Percentiles rank a stretch among this genome's conserved stretches.
These are phyloP conservation scores for Macropus fuliginosus DNA, from an alignment of 2,797 vertebrate species.

Conservation along the genomic window DNA sequence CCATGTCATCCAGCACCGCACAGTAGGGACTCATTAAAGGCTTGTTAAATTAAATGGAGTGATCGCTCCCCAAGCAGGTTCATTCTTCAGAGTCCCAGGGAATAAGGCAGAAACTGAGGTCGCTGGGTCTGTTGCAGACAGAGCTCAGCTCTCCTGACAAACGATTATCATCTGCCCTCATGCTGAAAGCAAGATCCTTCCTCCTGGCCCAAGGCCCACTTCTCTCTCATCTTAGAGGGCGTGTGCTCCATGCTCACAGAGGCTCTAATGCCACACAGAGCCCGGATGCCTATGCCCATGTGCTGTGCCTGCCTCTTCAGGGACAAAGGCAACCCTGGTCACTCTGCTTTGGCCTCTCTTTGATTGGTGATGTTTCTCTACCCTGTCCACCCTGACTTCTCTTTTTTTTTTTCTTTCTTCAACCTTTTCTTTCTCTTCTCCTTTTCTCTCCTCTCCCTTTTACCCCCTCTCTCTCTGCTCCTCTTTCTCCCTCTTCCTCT, in stretches of 20 bases:
- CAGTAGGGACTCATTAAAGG: neutral
- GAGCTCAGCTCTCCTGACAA: neutral
- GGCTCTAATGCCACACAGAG: neutral
- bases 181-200: neutral
- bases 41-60: neutral
- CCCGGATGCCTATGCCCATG: neutral
- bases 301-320: neutral
- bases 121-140: neutral
- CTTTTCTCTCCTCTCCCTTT: too few relatives aligned
- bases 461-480: neutral
- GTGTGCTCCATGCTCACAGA: neutral
- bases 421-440: neutral
- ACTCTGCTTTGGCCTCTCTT: neutral
- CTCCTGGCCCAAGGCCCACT: neutral
- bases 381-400: neutral
- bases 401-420: neutral
- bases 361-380: neutral
- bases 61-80: neutral
- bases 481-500: too few relatives aligned
- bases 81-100: neutral
- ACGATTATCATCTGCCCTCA: neutral
- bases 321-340: neutral
- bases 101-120: neutral
- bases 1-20: neutral
- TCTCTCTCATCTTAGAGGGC: neutral